Percentiles rank a stretch among this genome's conserved stretches.
phyloP scores from a whole-genome alignment of 2,113 vertebrate species.

The Prunella himalayana region DNA sequence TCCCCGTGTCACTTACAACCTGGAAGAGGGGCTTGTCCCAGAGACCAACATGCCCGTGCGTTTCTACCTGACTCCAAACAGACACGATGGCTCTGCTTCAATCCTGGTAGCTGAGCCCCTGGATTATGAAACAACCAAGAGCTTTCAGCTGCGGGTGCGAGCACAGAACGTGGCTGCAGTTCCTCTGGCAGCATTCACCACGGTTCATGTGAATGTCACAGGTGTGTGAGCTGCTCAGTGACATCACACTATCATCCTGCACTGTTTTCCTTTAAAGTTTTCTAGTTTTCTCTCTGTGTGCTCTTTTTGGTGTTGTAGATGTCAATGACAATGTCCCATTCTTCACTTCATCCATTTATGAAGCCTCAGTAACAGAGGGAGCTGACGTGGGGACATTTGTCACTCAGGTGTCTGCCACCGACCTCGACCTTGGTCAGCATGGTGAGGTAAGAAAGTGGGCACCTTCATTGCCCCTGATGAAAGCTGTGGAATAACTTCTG shows the following conservation, averaged over 20 bases:
- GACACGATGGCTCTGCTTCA: constrained; percentile 84
- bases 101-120: constrained; percentile 85
- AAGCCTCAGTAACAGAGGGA: constrained; percentile 83
- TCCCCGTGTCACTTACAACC: constrained; percentile 83
- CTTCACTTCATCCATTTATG: constrained; percentile 89
- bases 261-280: neutral
- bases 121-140: constrained; percentile 84
- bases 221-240: constrained; percentile 63
- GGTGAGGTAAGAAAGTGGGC: constrained; percentile 76
- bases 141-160: constrained; percentile 82
- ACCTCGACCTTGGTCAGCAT: constrained; percentile 83
- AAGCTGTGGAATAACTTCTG: neutral
- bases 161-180: constrained; percentile 86
- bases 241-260: neutral
- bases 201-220: constrained; percentile 79
- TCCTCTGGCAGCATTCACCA: constrained; percentile 83
- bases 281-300: neutral
- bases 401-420: constrained; percentile 83
- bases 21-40: constrained; percentile 86
- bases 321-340: constrained; percentile 92
- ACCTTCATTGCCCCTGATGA: neutral
- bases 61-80: constrained; percentile 88
- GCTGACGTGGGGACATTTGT: constrained; percentile 78
- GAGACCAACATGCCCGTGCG: constrained; percentile 87
- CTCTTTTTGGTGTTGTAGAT: constrained; percentile 66